A percentile compares a stretch with the other conserved stretches of the same genome.
Conservation (phyloP, 2,113 vertebrate genomes). For the Grammomys dolichurus region DNA sequence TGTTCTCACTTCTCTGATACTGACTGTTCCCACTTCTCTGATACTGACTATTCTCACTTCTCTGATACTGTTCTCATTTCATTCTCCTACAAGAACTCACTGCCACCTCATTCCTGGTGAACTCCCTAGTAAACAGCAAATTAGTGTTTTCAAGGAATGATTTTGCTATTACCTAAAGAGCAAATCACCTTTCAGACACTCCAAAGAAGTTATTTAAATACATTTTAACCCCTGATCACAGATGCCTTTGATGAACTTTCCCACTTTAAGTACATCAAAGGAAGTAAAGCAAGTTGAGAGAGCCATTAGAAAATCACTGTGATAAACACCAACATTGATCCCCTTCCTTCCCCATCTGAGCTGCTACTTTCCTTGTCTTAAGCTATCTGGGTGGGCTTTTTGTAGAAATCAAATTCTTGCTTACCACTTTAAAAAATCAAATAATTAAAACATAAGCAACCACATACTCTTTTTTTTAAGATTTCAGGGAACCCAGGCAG, state of each 20-base stretch:
- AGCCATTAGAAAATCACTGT: constrained; percentile 74
- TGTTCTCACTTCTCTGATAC: constrained; percentile 19
- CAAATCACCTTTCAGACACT: constrained; percentile 67
- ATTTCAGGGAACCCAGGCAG: constrained; percentile 43
- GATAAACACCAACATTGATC: constrained; percentile 76
- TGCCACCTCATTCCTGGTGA: constrained; percentile 53
- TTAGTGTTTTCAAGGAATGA: constrained; percentile 58
- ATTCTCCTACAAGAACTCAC: constrained; percentile 56
- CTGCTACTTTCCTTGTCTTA: constrained; percentile 6
- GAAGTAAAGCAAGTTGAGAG: constrained; percentile 58
- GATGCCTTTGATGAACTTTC: constrained; percentile 76
- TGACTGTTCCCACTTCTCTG: too few relatives aligned
- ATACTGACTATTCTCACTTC: constrained; percentile 56
- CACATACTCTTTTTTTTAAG: neutral
- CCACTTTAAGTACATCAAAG: constrained; percentile 70
- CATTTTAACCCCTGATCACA: constrained; percentile 66
- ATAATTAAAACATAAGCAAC: neutral
- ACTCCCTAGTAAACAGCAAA: constrained; percentile 44
- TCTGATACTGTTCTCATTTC: constrained; percentile 35
- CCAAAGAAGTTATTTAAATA: constrained; percentile 70
- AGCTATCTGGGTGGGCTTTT: constrained; percentile 35
- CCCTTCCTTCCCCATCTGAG: neutral
- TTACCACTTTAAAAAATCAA: neutral
- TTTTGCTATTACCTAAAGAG: constrained; percentile 61
- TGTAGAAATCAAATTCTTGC: neutral